phyloP scores from a whole-genome alignment of 2,113 vertebrate species.

The Spea multiplicata region DNA sequence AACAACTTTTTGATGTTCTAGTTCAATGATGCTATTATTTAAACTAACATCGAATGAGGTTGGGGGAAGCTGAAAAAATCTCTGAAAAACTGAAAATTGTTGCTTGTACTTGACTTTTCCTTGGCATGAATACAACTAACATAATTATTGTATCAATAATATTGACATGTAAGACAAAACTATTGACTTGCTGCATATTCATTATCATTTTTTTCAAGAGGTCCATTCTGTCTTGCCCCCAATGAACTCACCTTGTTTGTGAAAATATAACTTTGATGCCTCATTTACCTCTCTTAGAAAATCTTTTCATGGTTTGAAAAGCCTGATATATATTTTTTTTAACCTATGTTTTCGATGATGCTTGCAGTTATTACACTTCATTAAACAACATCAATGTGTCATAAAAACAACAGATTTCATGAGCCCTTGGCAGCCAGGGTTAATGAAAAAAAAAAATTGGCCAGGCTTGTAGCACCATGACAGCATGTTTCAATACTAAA shows the following conservation, averaged over 20 bases:
- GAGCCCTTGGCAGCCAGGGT: slow-evolving; percentile 13
- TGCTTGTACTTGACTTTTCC: too few species aligned
- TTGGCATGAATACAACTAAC: too few species aligned
- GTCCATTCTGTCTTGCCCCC: slow-evolving; percentile 17
- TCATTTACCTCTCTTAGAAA: slow-evolving; percentile 21
- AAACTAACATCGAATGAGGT: too few species aligned
- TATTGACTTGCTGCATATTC: not conserved
- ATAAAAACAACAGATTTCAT: slow-evolving; percentile 43
- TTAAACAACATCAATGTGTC: slow-evolving; percentile 31
- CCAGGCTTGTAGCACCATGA: slow-evolving; percentile 19
- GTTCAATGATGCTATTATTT: too few species aligned
- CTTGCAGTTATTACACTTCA: slow-evolving; percentile 24
- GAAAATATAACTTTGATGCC: slow-evolving; percentile 17
- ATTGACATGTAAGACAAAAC: too few species aligned
- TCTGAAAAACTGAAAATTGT: too few species aligned
- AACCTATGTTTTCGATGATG: slow-evolving; percentile 37
- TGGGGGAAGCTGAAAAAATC: too few species aligned
- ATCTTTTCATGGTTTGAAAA: slow-evolving; percentile 29
- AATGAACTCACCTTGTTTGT: slow-evolving; percentile 31
- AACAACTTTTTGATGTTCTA: too few species aligned
- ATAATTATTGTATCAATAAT: too few species aligned
- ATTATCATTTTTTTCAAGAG: not conserved
- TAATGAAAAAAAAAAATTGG: slow-evolving; percentile 4
- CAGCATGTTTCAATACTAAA: slow-evolving; percentile 9
- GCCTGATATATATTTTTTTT: slow-evolving; percentile 8